A percentile compares a stretch with the other conserved stretches of the same genome.
phyloP scores from a whole-genome alignment of 2,888 invertebrate genomes.

The Ecliptopera silaceata region DNA sequence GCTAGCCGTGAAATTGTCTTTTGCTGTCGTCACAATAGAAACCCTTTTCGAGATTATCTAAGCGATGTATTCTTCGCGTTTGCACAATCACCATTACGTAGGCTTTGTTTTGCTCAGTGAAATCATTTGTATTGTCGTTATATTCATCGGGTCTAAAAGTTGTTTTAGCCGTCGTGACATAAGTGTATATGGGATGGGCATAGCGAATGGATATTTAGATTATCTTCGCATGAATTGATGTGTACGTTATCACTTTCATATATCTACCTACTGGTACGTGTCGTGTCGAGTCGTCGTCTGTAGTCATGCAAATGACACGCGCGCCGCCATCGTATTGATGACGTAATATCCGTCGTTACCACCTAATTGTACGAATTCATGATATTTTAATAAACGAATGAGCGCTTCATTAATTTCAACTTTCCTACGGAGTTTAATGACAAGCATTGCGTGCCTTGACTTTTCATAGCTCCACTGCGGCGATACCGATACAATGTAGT shows the following conservation, averaged over 20 bases:
- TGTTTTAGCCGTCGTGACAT: not conserved
- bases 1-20: slow-evolving; percentile 14
- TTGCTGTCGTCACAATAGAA: slow-evolving; percentile 9
- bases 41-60: slow-evolving; percentile 20
- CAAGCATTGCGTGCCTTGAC: slow-evolving; percentile 30
- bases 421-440: slow-evolving; percentile 16
- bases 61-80: slow-evolving; percentile 16
- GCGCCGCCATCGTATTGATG: slow-evolving; percentile 45
- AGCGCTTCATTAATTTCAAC: slow-evolving; percentile 7
- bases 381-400: slow-evolving; percentile 1
- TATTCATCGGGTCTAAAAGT: not conserved
- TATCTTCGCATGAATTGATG: slow-evolving; percentile 31
- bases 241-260: slow-evolving; percentile 40
- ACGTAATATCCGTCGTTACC: slow-evolving; percentile 49
- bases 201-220: slow-evolving; percentile 28
- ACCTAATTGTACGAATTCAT: slow-evolving; percentile 5
- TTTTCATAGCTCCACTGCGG: slow-evolving; percentile 31
- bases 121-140: slow-evolving; percentile 5
- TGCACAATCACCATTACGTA: slow-evolving; percentile 20
- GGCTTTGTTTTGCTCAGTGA: slow-evolving; percentile 16
- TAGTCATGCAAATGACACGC: slow-evolving; percentile 55
- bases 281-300: slow-evolving; percentile 20
- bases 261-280: slow-evolving; percentile 32
- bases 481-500: not conserved
- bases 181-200: not conserved